Percentiles rank a stretch among this genome's conserved stretches.
phyloP scores from a whole-genome alignment of 2,797 vertebrate genomes.

The Pipistrellus kuhlii region DNA sequence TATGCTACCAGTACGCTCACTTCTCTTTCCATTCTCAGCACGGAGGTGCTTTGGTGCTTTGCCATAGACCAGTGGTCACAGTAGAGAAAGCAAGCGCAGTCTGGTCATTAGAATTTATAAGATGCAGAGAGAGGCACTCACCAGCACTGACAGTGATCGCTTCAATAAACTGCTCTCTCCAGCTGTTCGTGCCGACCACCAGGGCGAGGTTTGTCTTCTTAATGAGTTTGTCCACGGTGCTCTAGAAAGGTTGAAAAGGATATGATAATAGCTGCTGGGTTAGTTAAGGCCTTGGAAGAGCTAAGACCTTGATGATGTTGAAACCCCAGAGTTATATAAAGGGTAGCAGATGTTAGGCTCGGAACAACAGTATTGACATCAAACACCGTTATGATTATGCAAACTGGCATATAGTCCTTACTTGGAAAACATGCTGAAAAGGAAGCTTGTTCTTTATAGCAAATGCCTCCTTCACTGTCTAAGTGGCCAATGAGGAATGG shows the following conservation, averaged over 20 bases:
- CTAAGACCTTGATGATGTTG: background rate
- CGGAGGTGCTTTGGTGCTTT: slow-evolving; percentile 8
- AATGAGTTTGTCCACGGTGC: slow-evolving; percentile 97
- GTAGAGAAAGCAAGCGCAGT: accelerated
- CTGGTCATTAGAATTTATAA: background rate
- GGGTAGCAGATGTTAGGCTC: slow-evolving; percentile 70
- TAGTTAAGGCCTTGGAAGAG: slow-evolving; percentile 37
- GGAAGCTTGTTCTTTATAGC: slow-evolving; percentile 46
- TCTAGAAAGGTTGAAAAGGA: slow-evolving; percentile 88
- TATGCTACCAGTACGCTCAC: background rate
- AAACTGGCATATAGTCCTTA: slow-evolving; percentile 35
- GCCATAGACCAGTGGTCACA: background rate
- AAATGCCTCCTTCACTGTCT: slow-evolving; percentile 19
- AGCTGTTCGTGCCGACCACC: slow-evolving; percentile 96
- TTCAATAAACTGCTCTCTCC: slow-evolving; percentile 98
- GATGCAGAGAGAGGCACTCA: slow-evolving; percentile 85
- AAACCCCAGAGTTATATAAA: slow-evolving; percentile 18
- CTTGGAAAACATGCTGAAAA: slow-evolving; percentile 57
- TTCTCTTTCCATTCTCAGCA: slow-evolving; percentile 52
- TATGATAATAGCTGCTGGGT: slow-evolving; percentile 49
- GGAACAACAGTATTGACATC: slow-evolving; percentile 59
- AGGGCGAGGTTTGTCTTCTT: slow-evolving; percentile 99
- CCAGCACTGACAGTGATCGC: slow-evolving; percentile 96
- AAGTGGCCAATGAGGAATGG: slow-evolving; percentile 24
- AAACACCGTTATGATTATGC: slow-evolving; percentile 55